A percentile compares a stretch with the other conserved stretches of the same genome.
These are phyloP conservation scores for Brachyptera putata DNA, from an alignment of 2,888 invertebrate species.

Conservation along the genomic window DNA sequence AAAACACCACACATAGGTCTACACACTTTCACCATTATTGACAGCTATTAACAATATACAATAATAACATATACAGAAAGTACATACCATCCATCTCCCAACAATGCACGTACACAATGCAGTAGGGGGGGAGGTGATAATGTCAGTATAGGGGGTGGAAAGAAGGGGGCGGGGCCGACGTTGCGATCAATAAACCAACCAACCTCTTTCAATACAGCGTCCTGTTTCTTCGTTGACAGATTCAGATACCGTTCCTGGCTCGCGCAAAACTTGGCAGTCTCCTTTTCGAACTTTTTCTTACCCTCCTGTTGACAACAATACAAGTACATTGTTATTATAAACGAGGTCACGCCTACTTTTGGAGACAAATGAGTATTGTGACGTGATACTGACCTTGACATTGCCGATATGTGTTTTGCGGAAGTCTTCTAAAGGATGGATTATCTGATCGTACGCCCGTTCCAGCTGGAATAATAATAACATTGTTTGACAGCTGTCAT, in stretches of 20 bases:
- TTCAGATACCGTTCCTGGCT: slow-evolving; percentile 93
- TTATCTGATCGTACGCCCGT: slow-evolving; percentile 87
- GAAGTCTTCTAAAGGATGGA: slow-evolving; percentile 89
- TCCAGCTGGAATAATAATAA: slow-evolving; percentile 78
- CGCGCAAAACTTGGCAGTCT: slow-evolving; percentile 95
- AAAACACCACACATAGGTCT: too few species aligned
- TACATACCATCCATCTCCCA: too few species aligned
- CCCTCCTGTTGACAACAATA: slow-evolving; percentile 61
- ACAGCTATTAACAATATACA: too few species aligned
- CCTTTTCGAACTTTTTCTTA: slow-evolving; percentile 97
- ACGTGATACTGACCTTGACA: slow-evolving; percentile 86
- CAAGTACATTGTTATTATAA: too few species aligned
- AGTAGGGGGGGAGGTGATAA: background rate
- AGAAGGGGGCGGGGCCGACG: background rate
- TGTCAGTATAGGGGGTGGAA: background rate
- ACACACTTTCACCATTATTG: too few species aligned
- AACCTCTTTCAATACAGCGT: slow-evolving; percentile 87
- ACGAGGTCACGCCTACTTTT: too few species aligned
- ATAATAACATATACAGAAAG: too few species aligned
- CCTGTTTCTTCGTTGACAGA: slow-evolving; percentile 87
- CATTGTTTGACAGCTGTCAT: slow-evolving; percentile 34
- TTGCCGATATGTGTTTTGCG: slow-evolving; percentile 92
- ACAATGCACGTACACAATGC: too few species aligned
- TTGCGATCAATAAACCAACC: slow-evolving; percentile 34
- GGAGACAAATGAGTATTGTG: too few species aligned